Evolutionary conservation across 2,888 invertebrate species (phyloP).

Genomic region (Hypolimnas misippus): DNA sequence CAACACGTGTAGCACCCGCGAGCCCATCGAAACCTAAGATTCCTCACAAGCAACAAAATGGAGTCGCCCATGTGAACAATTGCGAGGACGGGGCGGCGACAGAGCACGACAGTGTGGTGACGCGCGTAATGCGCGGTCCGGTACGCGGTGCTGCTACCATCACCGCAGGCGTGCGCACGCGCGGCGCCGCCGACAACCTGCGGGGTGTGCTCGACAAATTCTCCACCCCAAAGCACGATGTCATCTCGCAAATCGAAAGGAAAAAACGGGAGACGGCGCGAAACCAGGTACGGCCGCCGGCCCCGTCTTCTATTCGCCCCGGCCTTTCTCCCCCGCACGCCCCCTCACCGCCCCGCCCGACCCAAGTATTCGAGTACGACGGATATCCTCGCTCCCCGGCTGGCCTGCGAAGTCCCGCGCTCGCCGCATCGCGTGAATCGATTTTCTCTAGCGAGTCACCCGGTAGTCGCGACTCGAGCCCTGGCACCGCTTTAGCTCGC

Average conservation of each 20-base stretch:
- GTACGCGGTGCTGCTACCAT: constrained; percentile 89
- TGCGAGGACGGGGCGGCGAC: constrained; percentile 72
- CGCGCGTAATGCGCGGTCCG: constrained; percentile 90
- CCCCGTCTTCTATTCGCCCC: constrained; percentile 48
- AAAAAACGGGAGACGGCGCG: constrained; percentile 56
- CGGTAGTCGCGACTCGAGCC: constrained; percentile 55
- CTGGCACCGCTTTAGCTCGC: constrained; percentile 82
- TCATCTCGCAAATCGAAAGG: constrained; percentile 58
- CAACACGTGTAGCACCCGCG: constrained; percentile 43
- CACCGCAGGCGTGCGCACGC: constrained; percentile 82
- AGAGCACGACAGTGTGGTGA: constrained; percentile 86
- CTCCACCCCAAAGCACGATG: constrained; percentile 62
- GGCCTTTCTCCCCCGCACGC: constrained; percentile 58
- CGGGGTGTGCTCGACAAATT: constrained; percentile 85
- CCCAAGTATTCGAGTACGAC: constrained; percentile 65
- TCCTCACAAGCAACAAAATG: constrained; percentile 53
- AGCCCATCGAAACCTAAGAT: constrained; percentile 51
- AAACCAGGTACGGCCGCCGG: constrained; percentile 66
- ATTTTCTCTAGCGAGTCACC: constrained; percentile 63
- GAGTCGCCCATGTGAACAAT: constrained; percentile 48
- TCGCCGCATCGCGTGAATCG: constrained; percentile 67
- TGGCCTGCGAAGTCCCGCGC: constrained; percentile 88
- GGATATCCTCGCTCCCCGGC: constrained; percentile 59
- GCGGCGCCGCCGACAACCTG: constrained; percentile 67
- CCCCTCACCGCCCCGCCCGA: constrained; percentile 88